These are phyloP conservation scores for Nezara viridula DNA, from an alignment of 2,888 invertebrate species.

Conservation along the genomic window DNA sequence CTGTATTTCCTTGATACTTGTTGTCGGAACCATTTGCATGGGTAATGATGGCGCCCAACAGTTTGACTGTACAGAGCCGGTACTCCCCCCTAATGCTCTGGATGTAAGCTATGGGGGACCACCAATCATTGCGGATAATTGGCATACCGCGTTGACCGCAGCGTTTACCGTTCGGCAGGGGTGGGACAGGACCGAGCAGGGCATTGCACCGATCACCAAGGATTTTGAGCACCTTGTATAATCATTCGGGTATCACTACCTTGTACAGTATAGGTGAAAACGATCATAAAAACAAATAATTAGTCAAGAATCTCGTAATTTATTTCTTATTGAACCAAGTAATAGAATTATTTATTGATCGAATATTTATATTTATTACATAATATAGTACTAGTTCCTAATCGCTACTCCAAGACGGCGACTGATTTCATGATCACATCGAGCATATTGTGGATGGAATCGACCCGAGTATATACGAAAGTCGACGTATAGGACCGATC, in stretches of 20 bases:
- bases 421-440: too few species aligned
- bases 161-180: not conserved
- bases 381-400: too few species aligned
- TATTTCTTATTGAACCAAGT: too few species aligned
- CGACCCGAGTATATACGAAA: too few species aligned
- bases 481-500: too few species aligned
- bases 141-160: not conserved
- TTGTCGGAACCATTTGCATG: not conserved
- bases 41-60: not conserved
- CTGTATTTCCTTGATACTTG: not conserved
- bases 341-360: too few species aligned
- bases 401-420: too few species aligned
- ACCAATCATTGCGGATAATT: not conserved
- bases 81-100: not conserved
- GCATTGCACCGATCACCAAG: not conserved
- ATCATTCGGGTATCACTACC: not conserved
- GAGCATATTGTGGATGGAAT: too few species aligned
- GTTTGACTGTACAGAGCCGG: not conserved
- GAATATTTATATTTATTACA: too few species aligned
- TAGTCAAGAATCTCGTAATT: too few species aligned
- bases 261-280: not conserved
- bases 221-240: not conserved
- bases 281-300: too few species aligned
- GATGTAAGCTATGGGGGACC: not conserved
- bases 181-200: not conserved